Base-by-base conservation (phyloP, 2,888 invertebrate genomes). In the Deroplatys truncata region DNA sequence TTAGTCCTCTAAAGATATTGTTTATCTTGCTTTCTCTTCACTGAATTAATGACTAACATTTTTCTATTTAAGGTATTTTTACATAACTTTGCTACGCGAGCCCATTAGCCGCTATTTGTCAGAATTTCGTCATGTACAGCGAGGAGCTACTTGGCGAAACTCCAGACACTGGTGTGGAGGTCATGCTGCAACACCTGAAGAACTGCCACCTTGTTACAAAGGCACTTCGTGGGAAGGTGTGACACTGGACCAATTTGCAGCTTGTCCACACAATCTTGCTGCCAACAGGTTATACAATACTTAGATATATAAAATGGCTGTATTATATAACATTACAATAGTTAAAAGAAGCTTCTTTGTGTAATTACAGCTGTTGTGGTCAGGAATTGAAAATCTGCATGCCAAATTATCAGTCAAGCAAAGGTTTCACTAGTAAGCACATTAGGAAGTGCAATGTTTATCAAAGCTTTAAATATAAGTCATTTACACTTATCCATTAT, bases 131-230 rank as follows among this genome's bases (percentile, higher is more conserved):
- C 99, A 99, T 94, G 99, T 99, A 86, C 97, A 98, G 93, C 95
- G 99, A 49, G 99, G 99, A 82, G 99, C 98, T 90, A 99, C 99
- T 83, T 99, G 99, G 99, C 97, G 97, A 93, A 97, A 97, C 85
- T 94, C 95, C 10, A 93, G 94, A 31, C 95, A 96, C 91, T 94
- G 94, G 93, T 96, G 96, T 92, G 95, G 95, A 88, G 96, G 97
- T 13, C 95, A 97, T 82, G 95, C 96, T 82, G 98, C 98, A 20
- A 96, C 97, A 7, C 95, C 96, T 25, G 94, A 95, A 8, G 98
- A 99, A 93, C 95, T 99, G 91, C 98, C 98, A 16, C 95, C 96
- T 25, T 98, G 98, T 93, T 98, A 95, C 92, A 92, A 93, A 72
- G 97, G 97, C 31, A 96, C 97, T 91, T 96, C 97, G 90, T 98